Evolutionary conservation across 2,797 vertebrate genomes (phyloP).

Genomic region (Eremophila alpestris): DNA sequence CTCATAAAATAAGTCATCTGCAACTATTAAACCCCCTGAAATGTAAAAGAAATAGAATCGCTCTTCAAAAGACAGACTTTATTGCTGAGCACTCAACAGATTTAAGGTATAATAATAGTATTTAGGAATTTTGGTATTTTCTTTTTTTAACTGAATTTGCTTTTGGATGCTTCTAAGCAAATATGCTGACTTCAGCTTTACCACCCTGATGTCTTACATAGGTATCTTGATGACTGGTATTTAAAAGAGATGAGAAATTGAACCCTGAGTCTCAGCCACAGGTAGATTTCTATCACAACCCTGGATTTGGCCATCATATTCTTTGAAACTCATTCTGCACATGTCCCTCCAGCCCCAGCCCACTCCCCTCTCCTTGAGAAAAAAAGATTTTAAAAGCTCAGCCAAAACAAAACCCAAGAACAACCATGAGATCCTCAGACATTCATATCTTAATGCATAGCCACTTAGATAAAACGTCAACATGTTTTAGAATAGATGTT

Average conservation of each 20-base stretch:
- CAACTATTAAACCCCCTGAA: neutral
- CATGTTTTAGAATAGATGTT: neutral
- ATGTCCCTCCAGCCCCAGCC: accelerated
- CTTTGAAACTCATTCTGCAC: neutral
- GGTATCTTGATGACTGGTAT: neutral
- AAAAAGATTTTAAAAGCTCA: accelerated
- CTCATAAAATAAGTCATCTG: neutral
- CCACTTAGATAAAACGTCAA: neutral
- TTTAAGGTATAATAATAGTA: neutral
- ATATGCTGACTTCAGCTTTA: neutral
- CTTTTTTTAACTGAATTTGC: neutral
- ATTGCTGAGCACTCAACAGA: neutral
- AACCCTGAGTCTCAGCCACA: neutral
- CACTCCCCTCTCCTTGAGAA: accelerated
- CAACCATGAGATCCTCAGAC: neutral
- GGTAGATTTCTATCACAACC: neutral
- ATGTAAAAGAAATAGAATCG: neutral
- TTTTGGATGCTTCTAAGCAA: neutral
- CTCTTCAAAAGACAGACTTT: neutral
- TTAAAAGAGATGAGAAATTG: neutral
- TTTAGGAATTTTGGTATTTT: neutral
- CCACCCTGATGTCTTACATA: accelerated
- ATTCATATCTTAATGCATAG: neutral
- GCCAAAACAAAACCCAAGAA: neutral
- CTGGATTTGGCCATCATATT: neutral